Conservation (phyloP, 2,888 invertebrate genomes). For the Eristalis pertinax region DNA sequence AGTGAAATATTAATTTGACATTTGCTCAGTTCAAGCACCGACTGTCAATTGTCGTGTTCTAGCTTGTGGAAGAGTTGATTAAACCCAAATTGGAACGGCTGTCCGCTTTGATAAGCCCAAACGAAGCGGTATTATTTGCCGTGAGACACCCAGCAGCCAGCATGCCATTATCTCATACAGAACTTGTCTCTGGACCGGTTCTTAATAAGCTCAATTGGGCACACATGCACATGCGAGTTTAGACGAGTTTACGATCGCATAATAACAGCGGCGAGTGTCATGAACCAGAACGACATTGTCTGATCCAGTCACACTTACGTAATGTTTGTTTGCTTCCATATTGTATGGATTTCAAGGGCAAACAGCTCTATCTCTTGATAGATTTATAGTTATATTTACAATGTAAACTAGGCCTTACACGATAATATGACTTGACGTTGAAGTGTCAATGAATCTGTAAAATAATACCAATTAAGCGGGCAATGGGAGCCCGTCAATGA, state of each 20-base stretch:
- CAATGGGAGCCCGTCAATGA: not conserved
- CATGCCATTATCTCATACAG: not conserved
- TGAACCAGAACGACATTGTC: not conserved
- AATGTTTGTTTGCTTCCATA: not conserved
- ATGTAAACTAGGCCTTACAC: not conserved
- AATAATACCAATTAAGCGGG: not conserved
- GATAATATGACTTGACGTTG: not conserved
- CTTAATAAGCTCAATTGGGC: not conserved
- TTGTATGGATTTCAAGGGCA: slow-evolving; percentile 5
- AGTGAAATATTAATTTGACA: not conserved
- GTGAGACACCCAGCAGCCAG: not conserved
- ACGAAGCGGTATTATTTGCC: not conserved
- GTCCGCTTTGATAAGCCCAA: not conserved
- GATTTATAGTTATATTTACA: not conserved
- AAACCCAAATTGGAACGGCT: not conserved
- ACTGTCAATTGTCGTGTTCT: not conserved
- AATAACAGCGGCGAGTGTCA: not conserved
- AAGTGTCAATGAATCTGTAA: not conserved
- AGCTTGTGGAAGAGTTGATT: not conserved
- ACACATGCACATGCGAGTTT: not conserved
- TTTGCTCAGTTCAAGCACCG: not conserved
- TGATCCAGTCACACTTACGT: slow-evolving; percentile 12
- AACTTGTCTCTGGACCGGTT: too few species aligned
- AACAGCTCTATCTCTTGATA: not conserved
- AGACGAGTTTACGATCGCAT: not conserved